Base-by-base conservation (phyloP, 2,888 invertebrate species). In the Ormyrus pomaceus region DNA sequence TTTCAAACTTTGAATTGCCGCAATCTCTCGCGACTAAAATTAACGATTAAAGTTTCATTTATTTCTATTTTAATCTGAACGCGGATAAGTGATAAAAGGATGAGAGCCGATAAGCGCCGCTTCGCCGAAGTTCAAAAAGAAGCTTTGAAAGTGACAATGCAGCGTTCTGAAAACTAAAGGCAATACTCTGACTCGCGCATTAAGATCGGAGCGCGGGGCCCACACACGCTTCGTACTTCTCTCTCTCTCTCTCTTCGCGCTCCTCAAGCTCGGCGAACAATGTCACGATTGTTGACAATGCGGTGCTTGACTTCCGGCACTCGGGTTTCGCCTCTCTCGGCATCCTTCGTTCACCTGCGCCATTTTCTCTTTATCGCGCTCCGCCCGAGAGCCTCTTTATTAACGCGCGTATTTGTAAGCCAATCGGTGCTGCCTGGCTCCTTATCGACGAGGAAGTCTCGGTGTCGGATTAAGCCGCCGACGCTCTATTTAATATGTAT, bases 231-330 rank as follows among this genome's bases (percentile, higher is more conserved):
- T 50, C 19, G 46, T 48, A 70, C 64, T 55, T 45, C 50, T 19
- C 19, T 19, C 19, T 19, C 19, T 19, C 19, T 19, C 19, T 19
- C 19, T 1, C 19, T 19, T 19, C 19, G 19, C 19, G 19, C 19
- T 19, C 19, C 19, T 19, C 45, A 72, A 77, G 72, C 66, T 19
- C 78, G 50, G 13, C n/a, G 69, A 79, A 79, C 72, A 80, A 72
- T 76, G 75, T 75, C 45, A 72, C 50, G 82, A 83, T 81, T 84
- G 84, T 84, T 84, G 84, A 85, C 84, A 84, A 65, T 79, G 34
- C 34, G 68, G 34, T 19, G 79, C 64, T 51, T 53, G 82, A 86
- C 85, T 86, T 86, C 86, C 86, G 86, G 85, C 83, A 82, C 84
- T 86, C 86, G 79, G 81, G 82, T 86, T 86, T 85, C 86, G 84